Base-by-base conservation (phyloP, 2,113 vertebrate species). In the Deroptyus accipitrinus region DNA sequence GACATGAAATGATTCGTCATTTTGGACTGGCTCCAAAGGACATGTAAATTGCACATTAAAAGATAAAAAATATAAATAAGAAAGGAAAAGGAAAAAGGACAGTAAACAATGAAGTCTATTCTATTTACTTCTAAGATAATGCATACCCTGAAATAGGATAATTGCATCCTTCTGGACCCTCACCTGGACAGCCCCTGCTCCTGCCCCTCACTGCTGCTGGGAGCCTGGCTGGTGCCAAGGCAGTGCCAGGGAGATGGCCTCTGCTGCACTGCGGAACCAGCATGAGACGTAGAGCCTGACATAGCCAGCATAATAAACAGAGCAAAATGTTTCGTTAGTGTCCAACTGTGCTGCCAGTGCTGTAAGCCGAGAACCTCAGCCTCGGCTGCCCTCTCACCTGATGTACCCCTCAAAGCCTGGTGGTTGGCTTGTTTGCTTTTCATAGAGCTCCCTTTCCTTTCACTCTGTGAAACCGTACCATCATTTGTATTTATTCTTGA, bases 251-350 rank as follows among this genome's bases (percentile, higher is more conserved):
- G 55, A 84, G 16, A 16, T 2, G 3, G 3, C 9, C 33, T 75
- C 25, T 88, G 72, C 64, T 39, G 8, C 55, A 78, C 48, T 37
- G 73, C 39, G 23, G 52, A 67, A 5, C 9, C 72, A 79, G 68
- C 28, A 33, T 11, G 59, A 42, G 17, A 66, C 27, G 49, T 81
- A 84, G 42, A 59, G 41, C 54, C 75, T 41, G 79, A 13, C 63
- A 39, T 4, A 48, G 33, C 9, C 68, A 67, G 33, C 51, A 16
- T 11, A 23, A 48, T 12, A 16, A 5, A 9, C 44, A 3, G 3
- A 84, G 37, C 25, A 83, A 83, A 90, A 39, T 0, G 0, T 41
- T 70, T 41, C 0, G 0, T 27, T 24, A 8, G 10, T 0, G 7
- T 33, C 49, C 1, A 12, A 25, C n/a, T 10, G 17, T 30, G 55